These are phyloP conservation scores for Erebia palarica DNA, from an alignment of 2,888 invertebrate genomes.

Conservation along the genomic window DNA sequence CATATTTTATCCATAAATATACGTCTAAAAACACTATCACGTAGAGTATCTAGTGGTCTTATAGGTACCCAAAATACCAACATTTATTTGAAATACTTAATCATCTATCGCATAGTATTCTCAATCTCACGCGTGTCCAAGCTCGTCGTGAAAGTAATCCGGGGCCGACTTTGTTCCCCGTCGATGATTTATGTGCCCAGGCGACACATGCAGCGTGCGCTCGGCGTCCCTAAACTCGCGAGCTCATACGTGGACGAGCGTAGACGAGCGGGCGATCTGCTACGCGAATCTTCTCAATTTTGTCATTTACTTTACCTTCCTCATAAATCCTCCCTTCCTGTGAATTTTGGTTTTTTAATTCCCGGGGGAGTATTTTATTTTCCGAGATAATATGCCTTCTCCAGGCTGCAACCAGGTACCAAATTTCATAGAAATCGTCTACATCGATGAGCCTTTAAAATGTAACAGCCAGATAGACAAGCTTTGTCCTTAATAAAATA, in stretches of 20 bases:
- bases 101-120: constrained; percentile 34
- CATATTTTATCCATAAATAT: too few relatives aligned
- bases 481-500: too few relatives aligned
- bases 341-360: too few relatives aligned
- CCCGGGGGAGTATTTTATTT: too few relatives aligned
- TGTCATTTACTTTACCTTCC: neutral
- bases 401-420: too few relatives aligned
- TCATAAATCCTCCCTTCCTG: too few relatives aligned
- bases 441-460: too few relatives aligned
- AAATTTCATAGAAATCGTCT: too few relatives aligned
- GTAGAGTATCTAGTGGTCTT: too few relatives aligned
- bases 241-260: constrained; percentile 46
- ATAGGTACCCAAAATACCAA: neutral
- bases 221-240: constrained; percentile 68
- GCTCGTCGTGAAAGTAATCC: constrained; percentile 68
- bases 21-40: too few relatives aligned
- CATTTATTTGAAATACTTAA: constrained; percentile 23
- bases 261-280: constrained; percentile 54
- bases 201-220: constrained; percentile 80
- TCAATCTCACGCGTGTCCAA: constrained; percentile 50
- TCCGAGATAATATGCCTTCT: too few relatives aligned
- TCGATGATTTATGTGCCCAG: constrained; percentile 73
- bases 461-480: too few relatives aligned
- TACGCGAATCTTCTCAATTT: constrained; percentile 34
- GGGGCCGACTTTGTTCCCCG: constrained; percentile 64